phyloP scores from a whole-genome alignment of 2,888 invertebrate species.

The Lacanobia wlatinum region DNA sequence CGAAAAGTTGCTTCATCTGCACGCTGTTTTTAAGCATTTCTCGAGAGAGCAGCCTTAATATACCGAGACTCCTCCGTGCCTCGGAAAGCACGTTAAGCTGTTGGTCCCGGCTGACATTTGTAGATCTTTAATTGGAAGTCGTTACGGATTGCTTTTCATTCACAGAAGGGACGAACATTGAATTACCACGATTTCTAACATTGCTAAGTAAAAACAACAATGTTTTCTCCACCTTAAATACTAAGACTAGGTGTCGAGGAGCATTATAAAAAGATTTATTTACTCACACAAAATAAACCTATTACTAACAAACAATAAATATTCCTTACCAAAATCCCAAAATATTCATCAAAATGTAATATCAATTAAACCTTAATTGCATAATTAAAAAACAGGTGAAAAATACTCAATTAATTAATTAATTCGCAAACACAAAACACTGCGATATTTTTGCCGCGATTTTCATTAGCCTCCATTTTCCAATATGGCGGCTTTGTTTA shows the following conservation, averaged over 20 bases:
- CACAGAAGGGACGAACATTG: no score
- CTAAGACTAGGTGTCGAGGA: background rate
- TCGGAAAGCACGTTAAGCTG: no score
- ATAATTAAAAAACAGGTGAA: conserved; percentile 41
- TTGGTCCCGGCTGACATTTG: no score
- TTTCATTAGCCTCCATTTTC: conserved; percentile 57
- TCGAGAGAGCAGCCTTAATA: no score
- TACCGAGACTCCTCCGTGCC: no score
- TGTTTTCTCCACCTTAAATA: background rate
- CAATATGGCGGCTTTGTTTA: conserved; percentile 67
- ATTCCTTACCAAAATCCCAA: conserved; percentile 1
- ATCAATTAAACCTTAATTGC: conserved; percentile 32
- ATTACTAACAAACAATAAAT: conserved; percentile 27
- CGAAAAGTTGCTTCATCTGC: no score
- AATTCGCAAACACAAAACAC: conserved; percentile 44
- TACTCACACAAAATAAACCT: background rate
- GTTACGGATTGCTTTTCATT: no score
- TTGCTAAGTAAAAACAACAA: background rate
- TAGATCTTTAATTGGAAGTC: no score
- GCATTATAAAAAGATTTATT: background rate
- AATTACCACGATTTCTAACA: no score
- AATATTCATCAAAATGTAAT: conserved; percentile 33
- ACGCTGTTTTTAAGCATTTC: no score
- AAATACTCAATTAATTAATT: conserved; percentile 58
- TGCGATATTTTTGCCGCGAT: conserved; percentile 57